Evolutionary conservation across 2,888 invertebrate genomes (phyloP).

Genomic region (Eutolmus rufibarbis): DNA sequence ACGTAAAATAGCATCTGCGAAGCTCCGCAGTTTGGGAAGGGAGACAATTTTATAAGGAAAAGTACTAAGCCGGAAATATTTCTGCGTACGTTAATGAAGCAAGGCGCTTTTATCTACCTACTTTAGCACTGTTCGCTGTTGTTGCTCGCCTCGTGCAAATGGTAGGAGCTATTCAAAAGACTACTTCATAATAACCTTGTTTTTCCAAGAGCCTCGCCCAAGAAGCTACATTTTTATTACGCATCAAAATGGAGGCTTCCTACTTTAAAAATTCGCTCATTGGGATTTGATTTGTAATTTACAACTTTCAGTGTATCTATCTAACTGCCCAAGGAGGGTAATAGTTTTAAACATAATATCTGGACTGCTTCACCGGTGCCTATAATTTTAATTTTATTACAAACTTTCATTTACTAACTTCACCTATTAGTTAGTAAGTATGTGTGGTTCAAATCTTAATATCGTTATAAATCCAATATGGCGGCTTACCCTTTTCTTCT

Average conservation of each 20-base stretch:
- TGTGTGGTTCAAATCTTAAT: too few relatives aligned
- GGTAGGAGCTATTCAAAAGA: not conserved
- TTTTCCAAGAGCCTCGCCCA: not conserved
- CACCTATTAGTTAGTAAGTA: too few relatives aligned
- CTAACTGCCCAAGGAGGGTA: too few relatives aligned
- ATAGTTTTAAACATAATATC: too few relatives aligned
- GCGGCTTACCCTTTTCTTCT: too few relatives aligned
- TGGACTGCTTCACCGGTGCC: too few relatives aligned
- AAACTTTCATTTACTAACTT: too few relatives aligned
- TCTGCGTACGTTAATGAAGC: not conserved
- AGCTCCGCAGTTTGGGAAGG: not conserved
- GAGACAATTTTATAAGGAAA: not conserved
- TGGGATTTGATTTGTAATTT: too few relatives aligned
- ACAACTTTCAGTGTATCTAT: too few relatives aligned
- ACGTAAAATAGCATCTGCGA: not conserved
- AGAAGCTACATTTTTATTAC: not conserved
- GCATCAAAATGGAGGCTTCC: not conserved
- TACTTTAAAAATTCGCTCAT: too few relatives aligned
- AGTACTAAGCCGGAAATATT: not conserved
- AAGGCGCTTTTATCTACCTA: not conserved
- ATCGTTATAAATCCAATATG: too few relatives aligned
- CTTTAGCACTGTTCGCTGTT: not conserved
- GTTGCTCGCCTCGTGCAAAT: not conserved
- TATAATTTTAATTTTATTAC: too few relatives aligned
- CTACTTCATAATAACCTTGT: not conserved